Evolutionary conservation across 1,140 invertebrate genomes (phyloP), one percentile per base, ranked within the genome.

Genomic region (Papilio dardanus): DNA sequence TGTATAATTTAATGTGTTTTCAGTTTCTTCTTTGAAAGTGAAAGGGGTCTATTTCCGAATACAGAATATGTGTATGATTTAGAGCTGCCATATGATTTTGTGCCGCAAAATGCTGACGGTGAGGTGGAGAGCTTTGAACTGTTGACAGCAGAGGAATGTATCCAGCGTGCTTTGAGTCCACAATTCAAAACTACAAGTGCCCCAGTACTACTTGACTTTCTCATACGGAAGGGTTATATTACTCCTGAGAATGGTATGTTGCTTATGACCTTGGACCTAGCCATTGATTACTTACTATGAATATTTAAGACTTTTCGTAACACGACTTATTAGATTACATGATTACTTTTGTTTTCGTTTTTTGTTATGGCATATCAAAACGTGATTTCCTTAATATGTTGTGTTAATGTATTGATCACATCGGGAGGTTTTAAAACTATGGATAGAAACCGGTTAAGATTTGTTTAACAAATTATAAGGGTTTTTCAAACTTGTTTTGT

Each of bases 21-120:
- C 88, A 97, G 96, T 81, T 97, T 99, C 86, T 98, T 97, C 86
- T 98, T 97, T 89, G 97, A 98, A 93, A 98, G 97, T 88, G 97
- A 98, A 89, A 94, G 97, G 84, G 98, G 98, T 0, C 91, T 99
- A 28, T 98, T 98, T 86, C 98, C 98, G 21, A 99, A 99, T 86
- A 98, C 97, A 16, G 97, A 99, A 91, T 99, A 98, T 94, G 96
- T 99, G n/a, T 99, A 97, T 93, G 98, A 99, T 92, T 94, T 99
- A 78, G 97, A 99, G 93, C 92, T 99, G 71, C 98, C 98, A 14
- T 83, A 95, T 21, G 97, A 98, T 87, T 99, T 99, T 94, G 93
- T 96, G 69, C 98, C 98, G 16, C 95, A 95, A 77, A 99, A 99
- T 89, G 96, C 96, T 75, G 98, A 99, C 93, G 98, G 98, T 65